Base-by-base conservation (phyloP, 30 jellyfish, hydroid and myxozoan species). In the Catostylus mosaicus region DNA sequence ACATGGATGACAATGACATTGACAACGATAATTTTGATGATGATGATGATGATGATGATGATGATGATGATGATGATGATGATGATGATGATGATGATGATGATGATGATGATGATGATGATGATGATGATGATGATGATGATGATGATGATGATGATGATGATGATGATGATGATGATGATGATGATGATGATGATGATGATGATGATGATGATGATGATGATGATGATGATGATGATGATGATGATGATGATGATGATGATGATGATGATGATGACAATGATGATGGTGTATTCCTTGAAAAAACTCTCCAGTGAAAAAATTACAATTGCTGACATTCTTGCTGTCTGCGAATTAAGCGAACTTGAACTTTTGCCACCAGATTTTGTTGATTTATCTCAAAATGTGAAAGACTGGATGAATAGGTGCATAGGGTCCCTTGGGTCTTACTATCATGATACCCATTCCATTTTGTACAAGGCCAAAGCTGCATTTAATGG, bases 311-410 rank as follows among this genome's bases (percentile, higher is more conserved):
- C 97, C 67, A 81, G 97, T 68, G 82, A 93, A 16, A 74, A 93
- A 56, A 75, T 87, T 18, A 62, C 97, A 6, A 93, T 93, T 67
- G 98, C 98, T 37, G 98, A 93, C 76, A 38, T 87, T 36, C 67
- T 93, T 67, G 98, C 97, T 7, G 31, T 93, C 11, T 63, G 85
- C 32, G 98, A 93, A 65, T 83, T 93, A 43, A 59, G 94, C 31
- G 97, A 93, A 71, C 73, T 93, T 54, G 96, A 87, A 31, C 84
- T 87, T 35, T 47, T 84, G 8, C 83, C 52, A 20, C 23, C 26
- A 60, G 83, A 46, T 43, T 62, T 72, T 50, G 78, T 73, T 45
- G 70, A 82, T 23, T 69, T 85, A 16, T 30, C 94, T 2, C 73
- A 72, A 23, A 81, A 24, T 3, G 91, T 93, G 0, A 67, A 82